Evolutionary conservation across 2,797 vertebrate genomes (phyloP), one percentile per base, ranked within the genome.

Genomic region (Cuculus canorus): DNA sequence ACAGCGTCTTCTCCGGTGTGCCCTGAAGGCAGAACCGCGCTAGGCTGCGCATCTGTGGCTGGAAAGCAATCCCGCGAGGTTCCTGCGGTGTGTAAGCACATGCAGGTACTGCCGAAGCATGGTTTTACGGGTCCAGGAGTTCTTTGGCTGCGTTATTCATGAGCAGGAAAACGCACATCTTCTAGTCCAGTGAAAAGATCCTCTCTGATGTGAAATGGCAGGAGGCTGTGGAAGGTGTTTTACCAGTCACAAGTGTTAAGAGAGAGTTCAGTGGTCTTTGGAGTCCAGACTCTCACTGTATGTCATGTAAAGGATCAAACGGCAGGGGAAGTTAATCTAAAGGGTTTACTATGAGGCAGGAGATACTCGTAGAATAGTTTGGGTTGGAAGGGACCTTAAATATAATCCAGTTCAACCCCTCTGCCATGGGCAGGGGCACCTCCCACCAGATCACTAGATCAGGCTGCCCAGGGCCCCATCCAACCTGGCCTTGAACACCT

Each of bases 231-330:
- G 18, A 52, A 24, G 28, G 7, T 41, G 4, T 56, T 82, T 47
- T 23, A 41, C 7, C 7, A 1, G 10, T 47, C 17, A 1, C 24
- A 45, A 23, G 35, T 35, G 13, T 27, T 24, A 6, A 5, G 75
- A 52, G 12, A 23, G 30, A 45, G 7, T 68, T 6, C 5, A 56
- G 11, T 13, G 33, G 17, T 57, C 5, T 5, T 4, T 32, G 0
- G 50, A 68, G 12, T 33, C 65, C 45, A 5, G 2, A 12, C 9
- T 63, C 32, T 14, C 17, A 1, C 9, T 18, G 1, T 10, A 3
- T 6, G 4, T 25, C 30, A n/a, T 18, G 9, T 39, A 13, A 89
- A 73, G 43, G 32, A 17, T n/a, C 0, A 5, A 71, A 75, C 1
- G 8, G 12, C 16, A 66, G 56, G 65, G 89, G 37, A 60, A 23